phyloP scores from a whole-genome alignment of 2,797 vertebrate species.

The Pseudochirops corinnae region DNA sequence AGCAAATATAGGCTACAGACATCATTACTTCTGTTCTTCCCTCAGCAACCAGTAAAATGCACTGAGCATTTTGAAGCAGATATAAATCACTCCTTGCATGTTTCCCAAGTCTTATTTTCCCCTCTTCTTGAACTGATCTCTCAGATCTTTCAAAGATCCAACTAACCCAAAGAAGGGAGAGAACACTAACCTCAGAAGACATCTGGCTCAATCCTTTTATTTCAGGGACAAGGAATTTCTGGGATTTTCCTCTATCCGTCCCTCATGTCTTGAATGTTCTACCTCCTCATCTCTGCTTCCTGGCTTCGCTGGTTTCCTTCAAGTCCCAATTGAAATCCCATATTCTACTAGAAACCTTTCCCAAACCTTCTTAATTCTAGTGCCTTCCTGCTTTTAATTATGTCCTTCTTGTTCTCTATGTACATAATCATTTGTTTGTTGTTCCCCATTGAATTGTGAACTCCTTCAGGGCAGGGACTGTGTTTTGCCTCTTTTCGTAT shows the following conservation, averaged over 20 bases:
- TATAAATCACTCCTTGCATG: not conserved
- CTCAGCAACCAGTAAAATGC: not conserved
- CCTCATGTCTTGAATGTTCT: not conserved
- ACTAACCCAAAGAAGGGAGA: not conserved
- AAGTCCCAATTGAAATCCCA: not conserved
- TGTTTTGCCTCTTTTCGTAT: not conserved
- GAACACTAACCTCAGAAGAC: not conserved
- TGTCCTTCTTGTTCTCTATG: not conserved
- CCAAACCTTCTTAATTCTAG: not conserved
- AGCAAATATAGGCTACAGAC: too few species aligned
- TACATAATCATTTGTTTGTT: not conserved
- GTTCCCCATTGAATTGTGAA: not conserved
- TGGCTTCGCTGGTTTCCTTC: not conserved
- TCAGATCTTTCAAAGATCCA: not conserved
- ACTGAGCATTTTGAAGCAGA: not conserved
- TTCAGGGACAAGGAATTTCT: not conserved
- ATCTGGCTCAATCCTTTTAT: not conserved
- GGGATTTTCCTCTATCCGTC: not conserved
- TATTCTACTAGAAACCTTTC: not conserved
- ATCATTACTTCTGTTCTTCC: too few species aligned
- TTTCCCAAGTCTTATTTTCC: not conserved
- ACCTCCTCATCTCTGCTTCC: not conserved
- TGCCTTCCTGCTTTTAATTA: not conserved
- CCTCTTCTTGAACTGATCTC: not conserved
- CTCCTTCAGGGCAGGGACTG: not conserved